These are phyloP conservation scores for Otus sunia DNA, from an alignment of 2,113 vertebrate species.

Conservation along the genomic window DNA sequence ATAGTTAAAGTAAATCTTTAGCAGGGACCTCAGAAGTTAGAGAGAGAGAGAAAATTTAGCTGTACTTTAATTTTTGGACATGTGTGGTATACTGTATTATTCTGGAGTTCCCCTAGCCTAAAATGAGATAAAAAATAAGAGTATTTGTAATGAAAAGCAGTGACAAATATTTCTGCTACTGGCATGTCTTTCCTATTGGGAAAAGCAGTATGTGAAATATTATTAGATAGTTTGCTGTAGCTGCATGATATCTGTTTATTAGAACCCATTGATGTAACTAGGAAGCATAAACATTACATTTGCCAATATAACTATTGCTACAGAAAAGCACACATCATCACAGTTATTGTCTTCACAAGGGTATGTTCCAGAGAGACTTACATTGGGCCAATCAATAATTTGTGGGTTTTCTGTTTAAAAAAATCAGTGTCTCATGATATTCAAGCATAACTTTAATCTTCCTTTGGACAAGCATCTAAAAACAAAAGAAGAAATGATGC, in stretches of 20 bases:
- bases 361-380: conserved; percentile 38
- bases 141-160: background rate
- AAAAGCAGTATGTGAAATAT: conserved; percentile 43
- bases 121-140: conserved; percentile 5
- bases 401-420: background rate
- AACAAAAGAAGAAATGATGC: background rate
- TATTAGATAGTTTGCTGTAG: conserved; percentile 33
- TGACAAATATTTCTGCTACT: conserved; percentile 19
- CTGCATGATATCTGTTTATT: conserved; percentile 47
- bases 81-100: background rate
- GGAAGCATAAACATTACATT: conserved; percentile 61
- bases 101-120: background rate
- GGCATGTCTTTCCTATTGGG: conserved; percentile 16
- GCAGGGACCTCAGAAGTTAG: background rate
- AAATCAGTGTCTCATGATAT: background rate
- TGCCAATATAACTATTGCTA: conserved; percentile 64
- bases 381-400: conserved; percentile 25
- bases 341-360: conserved; percentile 55
- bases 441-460: conserved; percentile 21
- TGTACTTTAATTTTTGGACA: background rate
- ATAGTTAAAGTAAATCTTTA: background rate
- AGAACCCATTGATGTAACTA: conserved; percentile 54
- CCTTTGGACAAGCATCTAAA: background rate
- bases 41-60: background rate
- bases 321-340: conserved; percentile 61